Evolutionary conservation across 2,113 vertebrate genomes (phyloP), one percentile per base, ranked within the genome.

Genomic region (Halichoerus grypus): DNA sequence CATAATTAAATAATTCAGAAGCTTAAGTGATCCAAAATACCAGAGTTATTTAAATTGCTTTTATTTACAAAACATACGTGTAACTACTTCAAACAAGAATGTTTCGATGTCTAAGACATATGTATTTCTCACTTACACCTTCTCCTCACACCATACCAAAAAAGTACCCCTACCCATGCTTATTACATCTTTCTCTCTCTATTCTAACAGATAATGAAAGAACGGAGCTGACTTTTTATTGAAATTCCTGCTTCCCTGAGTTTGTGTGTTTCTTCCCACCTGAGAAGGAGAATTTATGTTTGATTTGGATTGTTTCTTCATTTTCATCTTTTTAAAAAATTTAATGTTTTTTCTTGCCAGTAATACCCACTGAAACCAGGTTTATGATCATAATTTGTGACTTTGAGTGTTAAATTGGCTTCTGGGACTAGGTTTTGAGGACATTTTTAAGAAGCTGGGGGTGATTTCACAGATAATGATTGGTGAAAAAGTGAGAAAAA

Each of bases 151-250:
- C 15, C 42, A 57, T 46, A 55, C 7, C 28, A 79, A 21, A 80
- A 57, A 49, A 36, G 9, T 16, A 63, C 26, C 1, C 21, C 6
- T 28, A 63, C 63, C 4, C 11, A 2, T 71, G 61, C 83, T 97
- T 39, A 97, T 26, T 79, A n/a, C 10, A 71, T 76, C 42, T 97
- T 79, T 97, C 53, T 97, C 59, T 97, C 65, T 97, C 59, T 97
- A 69, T 95, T 92, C 89, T 89, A 87, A 97, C 97, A 98, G 97
- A 95, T 95, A 67, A 94, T 83, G 82, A 94, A 88, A 97, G 57
- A 51, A 85, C 0, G 12, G 51, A 95, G n/a, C 42, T 93, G 88
- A 96, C n/a, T 89, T 86, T 87, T 26, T 33, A 42, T 85, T 89
- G 15, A 11, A 86, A n/a, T 72, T 82, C 69, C 86, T 72, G 61